Base-by-base conservation (phyloP, 1,140 invertebrate species). In the Megalonaias nervosa region DNA sequence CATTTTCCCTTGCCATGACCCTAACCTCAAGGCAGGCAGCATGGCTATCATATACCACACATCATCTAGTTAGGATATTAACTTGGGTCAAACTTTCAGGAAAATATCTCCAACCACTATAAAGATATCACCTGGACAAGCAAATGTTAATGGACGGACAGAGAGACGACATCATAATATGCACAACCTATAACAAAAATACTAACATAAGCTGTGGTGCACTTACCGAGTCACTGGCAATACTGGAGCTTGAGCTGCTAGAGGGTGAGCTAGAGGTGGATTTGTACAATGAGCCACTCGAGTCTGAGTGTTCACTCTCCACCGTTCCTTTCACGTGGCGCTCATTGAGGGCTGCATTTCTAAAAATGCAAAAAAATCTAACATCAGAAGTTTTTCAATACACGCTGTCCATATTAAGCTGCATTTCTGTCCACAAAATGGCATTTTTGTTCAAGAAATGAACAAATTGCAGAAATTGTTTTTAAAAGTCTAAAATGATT, bases 221-320 rank as follows among this genome's bases (percentile, higher is more conserved):
- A 86, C 88, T 82, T 80, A 89, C 88, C 23, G 85, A 82, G 67
- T 89, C 88, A 81, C 86, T 88, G 31, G 83, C 82, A 31, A 84
- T 81, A 74, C 87, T 87, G 21, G 84, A 84, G 26, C 78, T 82
- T 14, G 85, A 86, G 64, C 83, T 81, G 55, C 78, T 72, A 58
- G 81, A 75, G 56, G 74, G 68, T 57, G 87, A 88, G 64, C 82
- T 85, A 16, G 84, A 85, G 5, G 86, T 84, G 14, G 87, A 89
- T 65, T 87, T 84, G 73, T 85, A 89, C 13, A 87, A 82, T 13
- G 88, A 89, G 65, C 85, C 85, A 71, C 83, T 86, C 16, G 82
- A 87, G 74, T 89, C 88, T 17, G 86, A 88, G 58, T 84, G 82
- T 74, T 89, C 88, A 82, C 83, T 84, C 64, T 86, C 84, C 9